A percentile compares a stretch with the other conserved stretches of the same genome.
phyloP scores from a whole-genome alignment of 2,797 vertebrate species.

The Diplodus sargus region DNA sequence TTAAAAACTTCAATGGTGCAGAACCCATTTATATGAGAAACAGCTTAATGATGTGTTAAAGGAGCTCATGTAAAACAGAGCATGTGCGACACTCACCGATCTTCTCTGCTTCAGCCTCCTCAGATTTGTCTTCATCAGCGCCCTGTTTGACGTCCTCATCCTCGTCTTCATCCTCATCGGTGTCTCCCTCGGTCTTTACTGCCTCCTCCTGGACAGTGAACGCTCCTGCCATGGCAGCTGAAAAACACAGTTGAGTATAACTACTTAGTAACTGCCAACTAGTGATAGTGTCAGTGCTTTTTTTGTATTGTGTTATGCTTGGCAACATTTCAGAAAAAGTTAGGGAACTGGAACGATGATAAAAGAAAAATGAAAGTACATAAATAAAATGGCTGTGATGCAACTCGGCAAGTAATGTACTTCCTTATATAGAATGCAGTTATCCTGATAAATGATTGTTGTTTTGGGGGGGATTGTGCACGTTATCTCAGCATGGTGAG shows the following conservation, averaged over 20 bases:
- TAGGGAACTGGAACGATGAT: neutral
- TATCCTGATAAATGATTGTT: too few species aligned
- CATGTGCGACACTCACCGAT: conserved; percentile 25
- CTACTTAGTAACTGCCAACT: too few species aligned
- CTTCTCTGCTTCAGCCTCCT: conserved; percentile 56
- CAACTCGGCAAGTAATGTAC: too few species aligned
- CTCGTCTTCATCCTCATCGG: conserved; percentile 38
- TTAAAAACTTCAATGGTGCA: too few species aligned
- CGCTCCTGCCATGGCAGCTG: conserved; percentile 53
- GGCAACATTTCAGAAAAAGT: neutral
- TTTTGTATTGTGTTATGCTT: too few species aligned
- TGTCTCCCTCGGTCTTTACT: conserved; percentile 53
- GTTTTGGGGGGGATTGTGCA: too few species aligned
- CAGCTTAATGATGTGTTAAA: neutral
- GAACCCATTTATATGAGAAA: neutral
- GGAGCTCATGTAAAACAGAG: neutral
- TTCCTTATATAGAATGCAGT: too few species aligned
- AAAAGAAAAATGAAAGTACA: neutral
- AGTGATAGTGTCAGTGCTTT: too few species aligned
- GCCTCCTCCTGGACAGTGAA: conserved; percentile 64
- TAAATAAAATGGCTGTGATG: neutral
- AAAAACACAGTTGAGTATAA: neutral
- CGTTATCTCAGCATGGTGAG: too few species aligned
- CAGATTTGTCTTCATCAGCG: conserved; percentile 50
- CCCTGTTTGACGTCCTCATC: conserved; percentile 46